These are phyloP conservation scores for Pogonomyrmex californicus DNA, from an alignment of 1,140 invertebrate genomes.

Conservation along the genomic window DNA sequence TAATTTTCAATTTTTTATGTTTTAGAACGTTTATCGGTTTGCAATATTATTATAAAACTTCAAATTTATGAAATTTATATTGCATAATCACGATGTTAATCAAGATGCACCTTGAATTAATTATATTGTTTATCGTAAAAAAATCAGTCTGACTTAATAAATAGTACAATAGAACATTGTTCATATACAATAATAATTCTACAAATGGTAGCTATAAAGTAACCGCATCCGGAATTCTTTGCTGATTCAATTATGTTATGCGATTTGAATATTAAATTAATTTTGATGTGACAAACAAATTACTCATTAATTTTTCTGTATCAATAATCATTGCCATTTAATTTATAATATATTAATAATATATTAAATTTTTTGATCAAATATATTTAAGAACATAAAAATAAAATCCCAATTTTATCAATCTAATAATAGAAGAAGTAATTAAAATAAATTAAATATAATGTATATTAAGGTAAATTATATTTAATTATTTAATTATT, in stretches of 20 bases:
- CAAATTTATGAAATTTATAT: neutral
- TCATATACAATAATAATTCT: neutral
- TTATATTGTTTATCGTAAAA: neutral
- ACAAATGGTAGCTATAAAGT: neutral
- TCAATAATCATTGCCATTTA: neutral
- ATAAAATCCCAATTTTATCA: neutral
- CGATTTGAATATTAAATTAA: slow-evolving; percentile 1
- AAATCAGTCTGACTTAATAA: neutral
- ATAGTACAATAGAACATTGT: neutral
- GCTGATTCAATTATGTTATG: slow-evolving; percentile 5
- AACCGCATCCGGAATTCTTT: slow-evolving; percentile 11
- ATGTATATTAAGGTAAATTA: no score
- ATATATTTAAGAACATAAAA: neutral
- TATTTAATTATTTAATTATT: no score
- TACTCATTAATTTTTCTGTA: neutral
- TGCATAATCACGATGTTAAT: neutral
- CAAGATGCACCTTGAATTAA: neutral
- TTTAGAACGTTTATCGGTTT: neutral
- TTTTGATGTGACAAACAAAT: neutral
- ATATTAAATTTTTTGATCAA: neutral
- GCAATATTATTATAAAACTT: neutral
- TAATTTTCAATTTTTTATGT: neutral
- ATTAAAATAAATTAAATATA: neutral
- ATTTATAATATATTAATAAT: neutral
- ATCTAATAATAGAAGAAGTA: neutral